Conservation (phyloP, 2,888 invertebrate genomes). For the Platycheirus albimanus region DNA sequence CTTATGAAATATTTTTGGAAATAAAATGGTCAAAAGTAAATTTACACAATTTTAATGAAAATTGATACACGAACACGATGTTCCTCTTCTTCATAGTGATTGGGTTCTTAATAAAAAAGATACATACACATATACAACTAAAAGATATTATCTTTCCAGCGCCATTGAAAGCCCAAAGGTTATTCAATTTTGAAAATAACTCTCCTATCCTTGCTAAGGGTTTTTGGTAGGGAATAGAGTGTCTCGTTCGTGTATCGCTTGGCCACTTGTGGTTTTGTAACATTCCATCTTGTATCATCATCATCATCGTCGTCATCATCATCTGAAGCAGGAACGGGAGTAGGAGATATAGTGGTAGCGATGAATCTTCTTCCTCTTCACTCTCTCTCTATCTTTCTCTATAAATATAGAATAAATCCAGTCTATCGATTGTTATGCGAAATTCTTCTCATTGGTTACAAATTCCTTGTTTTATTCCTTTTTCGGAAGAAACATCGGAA, state of each 20-base stretch:
- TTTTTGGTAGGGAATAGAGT: neutral
- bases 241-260: neutral
- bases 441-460: conserved; percentile 63
- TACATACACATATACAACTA: neutral
- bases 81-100: too few species aligned
- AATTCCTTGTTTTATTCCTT: conserved; percentile 48
- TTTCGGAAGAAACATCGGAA: neutral
- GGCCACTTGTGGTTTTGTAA: conserved; percentile 61
- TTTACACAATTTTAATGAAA: conserved; percentile 73
- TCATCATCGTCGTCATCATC: conserved; percentile 47
- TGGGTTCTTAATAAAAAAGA: conserved; percentile 27
- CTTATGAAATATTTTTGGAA: conserved; percentile 42
- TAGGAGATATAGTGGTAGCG: neutral
- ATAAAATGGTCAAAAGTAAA: conserved; percentile 68
- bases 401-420: conserved; percentile 30
- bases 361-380: conserved; percentile 12
- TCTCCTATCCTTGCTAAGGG: conserved; percentile 16
- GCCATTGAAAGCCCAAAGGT: conserved; percentile 50
- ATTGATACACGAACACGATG: conserved; percentile 50
- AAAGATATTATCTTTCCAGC: conserved; percentile 38
- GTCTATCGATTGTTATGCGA: conserved; percentile 61
- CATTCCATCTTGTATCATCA: conserved; percentile 58
- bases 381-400: neutral
- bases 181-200: conserved; percentile 63
- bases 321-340: neutral